Base-by-base conservation (phyloP, 2,113 vertebrate species). In the Daphoenositta chrysoptera region DNA sequence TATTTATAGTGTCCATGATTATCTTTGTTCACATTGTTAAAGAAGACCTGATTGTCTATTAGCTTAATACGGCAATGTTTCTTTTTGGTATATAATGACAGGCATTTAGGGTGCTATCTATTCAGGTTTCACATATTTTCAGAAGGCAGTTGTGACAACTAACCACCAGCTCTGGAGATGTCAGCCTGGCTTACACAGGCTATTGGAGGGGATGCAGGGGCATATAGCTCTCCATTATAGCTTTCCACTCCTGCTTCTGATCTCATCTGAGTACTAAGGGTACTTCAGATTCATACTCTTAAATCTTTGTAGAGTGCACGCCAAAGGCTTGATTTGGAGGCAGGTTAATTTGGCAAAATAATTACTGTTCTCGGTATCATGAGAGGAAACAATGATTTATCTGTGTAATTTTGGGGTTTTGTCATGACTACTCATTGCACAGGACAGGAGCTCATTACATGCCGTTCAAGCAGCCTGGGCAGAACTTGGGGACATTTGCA, bases 261-360 rank as follows among this genome's bases (percentile, higher is more conserved):
- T 83, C 69, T 95, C 72, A 81, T 80, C 44, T 39, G 30, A 79
- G 16, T 68, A 78, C 24, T 45, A 71, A 81, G 76, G 26, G 40
- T 78, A 48, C 79, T 87, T 93, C 56, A 94, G n/a, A 83, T 80
- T 86, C 40, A 37, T 53, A 26, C 47, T 78, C 40, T 78, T 80
- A 88, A 90, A 78, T 83, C 60, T 93, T 83, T 22, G 56, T 82
- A 58, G 72, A 84, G 40, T 90, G 68, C 71, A 89, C 42, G 40
- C 61, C 44, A 75, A 81, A 94, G 76, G 21, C 71, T 93, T 92
- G 76, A 90, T 88, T 83, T 87, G 69, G 60, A 90, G 76, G 56
- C 76, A 92, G 68, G 68, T 93, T 89, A 87, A 70, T 95, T 80
- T 90, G 83, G 71, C 45, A 83, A 64, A 75, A 65, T 81, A 95